A percentile compares a stretch with the other conserved stretches of the same genome.
phyloP scores from a whole-genome alignment of 2,888 invertebrate species.

The Epsilonema sp. region DNA sequence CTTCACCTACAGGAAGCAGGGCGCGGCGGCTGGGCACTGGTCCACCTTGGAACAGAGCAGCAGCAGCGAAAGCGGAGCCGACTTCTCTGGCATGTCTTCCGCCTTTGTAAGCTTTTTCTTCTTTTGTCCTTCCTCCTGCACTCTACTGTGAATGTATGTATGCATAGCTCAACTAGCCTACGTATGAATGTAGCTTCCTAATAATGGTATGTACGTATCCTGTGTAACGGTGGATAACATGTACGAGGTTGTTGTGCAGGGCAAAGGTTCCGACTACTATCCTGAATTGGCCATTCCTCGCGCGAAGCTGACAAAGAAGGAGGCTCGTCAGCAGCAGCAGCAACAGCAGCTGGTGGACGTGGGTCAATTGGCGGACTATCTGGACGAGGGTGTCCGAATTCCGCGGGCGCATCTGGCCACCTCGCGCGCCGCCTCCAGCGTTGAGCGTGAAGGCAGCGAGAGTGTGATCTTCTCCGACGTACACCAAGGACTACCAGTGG shows the following conservation, averaged over 20 bases:
- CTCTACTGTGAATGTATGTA: no score
- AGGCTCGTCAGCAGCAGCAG: neutral
- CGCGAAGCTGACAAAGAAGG: constrained; percentile 21
- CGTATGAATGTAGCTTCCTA: no score
- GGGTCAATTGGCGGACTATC: neutral
- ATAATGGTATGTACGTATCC: no score
- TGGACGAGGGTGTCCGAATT: constrained; percentile 16
- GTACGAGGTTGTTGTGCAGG: no score
- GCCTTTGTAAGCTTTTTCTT: constrained; percentile 6
- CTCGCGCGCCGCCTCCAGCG: constrained; percentile 12
- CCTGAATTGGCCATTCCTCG: constrained; percentile 26
- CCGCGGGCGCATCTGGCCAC: constrained; percentile 22
- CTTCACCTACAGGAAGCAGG: constrained; percentile 9
- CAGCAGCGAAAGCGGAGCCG: constrained; percentile 10
- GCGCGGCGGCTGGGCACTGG: constrained; percentile 9
- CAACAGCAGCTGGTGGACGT: neutral
- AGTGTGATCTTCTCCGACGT: constrained; percentile 6
- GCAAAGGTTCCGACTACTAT: constrained; percentile 21
- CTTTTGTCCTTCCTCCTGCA: no score
- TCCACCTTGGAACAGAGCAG: constrained; percentile 7
- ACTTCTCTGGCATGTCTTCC: constrained; percentile 6
- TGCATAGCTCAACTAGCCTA: no score
- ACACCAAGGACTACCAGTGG: neutral
- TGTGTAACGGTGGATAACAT: no score
- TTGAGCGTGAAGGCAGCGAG: constrained; percentile 8